phyloP scores from a whole-genome alignment of 23 tunicate genomes.

The Corella eumyota region DNA sequence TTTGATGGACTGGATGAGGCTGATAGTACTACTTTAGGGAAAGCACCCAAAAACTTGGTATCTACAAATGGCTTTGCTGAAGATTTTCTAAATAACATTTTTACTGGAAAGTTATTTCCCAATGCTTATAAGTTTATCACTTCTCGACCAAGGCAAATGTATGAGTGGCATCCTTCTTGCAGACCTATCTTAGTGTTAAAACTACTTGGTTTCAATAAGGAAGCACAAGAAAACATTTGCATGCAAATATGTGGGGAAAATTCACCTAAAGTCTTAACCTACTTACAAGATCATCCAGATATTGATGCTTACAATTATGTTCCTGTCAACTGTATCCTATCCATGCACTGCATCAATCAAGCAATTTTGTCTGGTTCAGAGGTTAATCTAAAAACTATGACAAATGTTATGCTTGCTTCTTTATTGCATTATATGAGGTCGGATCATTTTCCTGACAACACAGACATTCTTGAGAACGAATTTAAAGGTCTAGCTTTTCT shows the following conservation, averaged over 20 bases:
- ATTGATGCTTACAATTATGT: slow-evolving; percentile 7
- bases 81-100: background rate
- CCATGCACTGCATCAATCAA: background rate
- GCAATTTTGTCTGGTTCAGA: background rate
- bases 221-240: slow-evolving; percentile 5
- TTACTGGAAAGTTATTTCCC: slow-evolving; percentile 7
- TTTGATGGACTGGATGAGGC: slow-evolving; percentile 16
- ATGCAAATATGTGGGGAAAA: slow-evolving; percentile 11
- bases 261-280: background rate
- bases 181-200: background rate
- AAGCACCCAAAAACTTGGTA: background rate
- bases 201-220: slow-evolving; percentile 1
- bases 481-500: background rate
- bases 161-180: slow-evolving; percentile 1
- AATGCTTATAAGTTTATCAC: slow-evolving; percentile 8
- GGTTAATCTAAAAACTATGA: background rate
- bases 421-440: background rate
- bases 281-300: background rate
- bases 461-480: background rate
- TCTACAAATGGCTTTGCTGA: background rate
- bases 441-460: background rate
- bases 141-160: slow-evolving; percentile 10
- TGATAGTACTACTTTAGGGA: background rate
- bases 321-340: slow-evolving; percentile 1
- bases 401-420: slow-evolving; percentile 1